phyloP scores from a whole-genome alignment of 2,797 vertebrate genomes.

The Hapalemur alaotrensis region DNA sequence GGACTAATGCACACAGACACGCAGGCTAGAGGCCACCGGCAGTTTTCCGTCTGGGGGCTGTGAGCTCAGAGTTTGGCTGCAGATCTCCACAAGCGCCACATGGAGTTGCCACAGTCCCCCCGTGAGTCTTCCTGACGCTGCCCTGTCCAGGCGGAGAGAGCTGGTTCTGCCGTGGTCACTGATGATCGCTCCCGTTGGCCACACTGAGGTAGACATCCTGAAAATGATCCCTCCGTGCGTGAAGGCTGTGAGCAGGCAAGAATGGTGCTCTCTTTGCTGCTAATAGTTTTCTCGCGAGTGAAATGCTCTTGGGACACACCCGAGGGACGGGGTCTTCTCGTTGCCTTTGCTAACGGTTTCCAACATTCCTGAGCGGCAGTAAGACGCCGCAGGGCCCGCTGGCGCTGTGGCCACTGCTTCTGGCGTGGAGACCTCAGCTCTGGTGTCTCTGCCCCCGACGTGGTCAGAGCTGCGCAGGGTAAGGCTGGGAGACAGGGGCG shows the following conservation, averaged over 20 bases:
- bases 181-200: neutral
- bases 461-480: neutral
- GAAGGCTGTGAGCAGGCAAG: neutral
- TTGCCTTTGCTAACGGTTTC: neutral
- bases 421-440: neutral
- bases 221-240: neutral
- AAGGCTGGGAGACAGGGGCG: neutral
- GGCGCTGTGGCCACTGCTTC: neutral
- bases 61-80: neutral
- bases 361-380: neutral
- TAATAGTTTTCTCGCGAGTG: neutral
- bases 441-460: rapidly evolving
- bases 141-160: neutral
- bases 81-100: neutral
- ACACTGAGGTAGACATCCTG: neutral
- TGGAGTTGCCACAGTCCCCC: neutral
- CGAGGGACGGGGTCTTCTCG: neutral
- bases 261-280: neutral
- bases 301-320: neutral
- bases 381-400: neutral
- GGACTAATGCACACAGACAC: no score
- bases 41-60: neutral
- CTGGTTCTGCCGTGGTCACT: neutral
- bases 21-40: neutral
- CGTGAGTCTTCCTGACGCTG: neutral